Conservation (phyloP, 2,113 vertebrate genomes). For the Vicugna pacos region DNA sequence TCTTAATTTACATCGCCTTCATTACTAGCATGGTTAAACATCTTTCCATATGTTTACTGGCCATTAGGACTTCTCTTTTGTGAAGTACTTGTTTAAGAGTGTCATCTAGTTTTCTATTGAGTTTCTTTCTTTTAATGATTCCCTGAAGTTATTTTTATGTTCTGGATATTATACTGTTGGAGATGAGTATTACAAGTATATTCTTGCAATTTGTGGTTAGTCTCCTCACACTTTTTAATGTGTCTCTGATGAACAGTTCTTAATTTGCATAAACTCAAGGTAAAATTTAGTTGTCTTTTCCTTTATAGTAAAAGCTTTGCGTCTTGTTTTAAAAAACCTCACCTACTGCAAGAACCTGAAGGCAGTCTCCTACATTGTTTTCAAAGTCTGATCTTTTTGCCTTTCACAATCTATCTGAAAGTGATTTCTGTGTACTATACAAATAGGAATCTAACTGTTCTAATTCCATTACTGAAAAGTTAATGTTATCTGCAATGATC, state of each 20-base stretch:
- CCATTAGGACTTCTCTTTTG: background rate
- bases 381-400: background rate
- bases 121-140: background rate
- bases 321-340: background rate
- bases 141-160: background rate
- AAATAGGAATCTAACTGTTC: background rate
- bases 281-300: background rate
- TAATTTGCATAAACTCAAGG: background rate
- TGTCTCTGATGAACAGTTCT: background rate
- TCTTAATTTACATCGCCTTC: background rate
- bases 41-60: background rate
- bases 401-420: background rate
- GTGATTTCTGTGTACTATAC: background rate
- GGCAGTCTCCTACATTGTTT: background rate
- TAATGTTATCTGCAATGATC: background rate
- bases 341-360: background rate
- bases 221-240: background rate
- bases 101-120: background rate
- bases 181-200: background rate
- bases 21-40: background rate
- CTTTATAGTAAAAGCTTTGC: background rate
- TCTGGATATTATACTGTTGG: background rate
- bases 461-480: background rate
- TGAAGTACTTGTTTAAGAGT: background rate
- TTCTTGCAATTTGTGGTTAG: background rate